Base-by-base conservation (phyloP, 1,140 invertebrate species). In the Hylaeus volcanicus region DNA sequence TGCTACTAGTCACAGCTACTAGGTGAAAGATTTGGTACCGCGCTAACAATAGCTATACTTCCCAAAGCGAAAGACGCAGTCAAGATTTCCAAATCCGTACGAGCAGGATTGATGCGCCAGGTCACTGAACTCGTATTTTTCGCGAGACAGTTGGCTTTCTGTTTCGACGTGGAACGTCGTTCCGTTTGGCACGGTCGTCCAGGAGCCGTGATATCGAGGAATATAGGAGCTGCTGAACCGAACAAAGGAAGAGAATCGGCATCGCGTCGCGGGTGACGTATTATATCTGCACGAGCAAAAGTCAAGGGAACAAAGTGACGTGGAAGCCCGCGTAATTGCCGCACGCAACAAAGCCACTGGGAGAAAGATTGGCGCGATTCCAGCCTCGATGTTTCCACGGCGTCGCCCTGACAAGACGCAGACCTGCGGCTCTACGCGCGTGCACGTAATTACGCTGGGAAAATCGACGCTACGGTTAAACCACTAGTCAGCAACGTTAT, bases 341-440 rank as follows among this genome's bases (percentile, higher is more conserved):
- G 63, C 82, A 70, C 68, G 78, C 83, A 84, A 85, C 73, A 73
- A 77, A 76, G 78, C 61, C 48, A 43, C 1, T 4, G 5, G 56
- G 14, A 8, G 55, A 76, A 81, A 81, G 76, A 84, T 81, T 85
- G 83, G 82, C 84, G 84, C 41, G 39, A 55, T 74, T 76, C 76
- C 77, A 85, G 63, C 51, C 5, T 51, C 66, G 66, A 72, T 63
- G 55, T 81, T 53, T 58, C 60, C 55, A 41, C 53, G 75, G 63
- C 61, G 68, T 79, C 55, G 55, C 60, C 26, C 64, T 60, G 79
- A 82, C 65, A 77, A 85, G 78, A 81, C 37, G 64, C 45, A 64
- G 12, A 68, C 55, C 11, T 15, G 15, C 3, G 55, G 12, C 43
- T n/a, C 43, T 56, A 14, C 58, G 60, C 45, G 58, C 53, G 65